These are phyloP conservation scores for Microctonus brassicae DNA, from an alignment of 2,888 invertebrate species.

Conservation along the genomic window DNA sequence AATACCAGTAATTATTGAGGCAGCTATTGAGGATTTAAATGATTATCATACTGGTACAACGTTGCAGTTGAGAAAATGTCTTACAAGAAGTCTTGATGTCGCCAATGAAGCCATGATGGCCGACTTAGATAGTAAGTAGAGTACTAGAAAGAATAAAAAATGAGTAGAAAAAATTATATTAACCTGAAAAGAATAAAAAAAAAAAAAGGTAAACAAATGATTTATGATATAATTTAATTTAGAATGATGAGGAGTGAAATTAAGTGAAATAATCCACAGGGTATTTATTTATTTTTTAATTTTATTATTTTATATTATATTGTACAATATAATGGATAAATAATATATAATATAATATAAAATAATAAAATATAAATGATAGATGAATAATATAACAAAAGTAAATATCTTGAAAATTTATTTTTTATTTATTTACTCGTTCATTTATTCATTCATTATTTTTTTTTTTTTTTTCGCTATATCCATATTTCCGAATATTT, in stretches of 20 bases:
- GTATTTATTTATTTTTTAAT: no score
- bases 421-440: not conserved
- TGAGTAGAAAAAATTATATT: no score
- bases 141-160: not conserved
- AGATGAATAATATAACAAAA: not conserved
- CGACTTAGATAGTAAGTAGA: conserved; percentile 76
- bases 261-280: no score
- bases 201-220: not conserved
- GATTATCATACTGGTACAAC: conserved; percentile 77
- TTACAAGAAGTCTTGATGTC: conserved; percentile 75
- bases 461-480: not conserved
- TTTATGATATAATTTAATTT: no score
- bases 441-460: not conserved
- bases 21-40: conserved; percentile 75
- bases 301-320: no score
- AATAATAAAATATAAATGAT: no score
- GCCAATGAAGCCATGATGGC: conserved; percentile 75
- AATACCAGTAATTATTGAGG: conserved; percentile 72
- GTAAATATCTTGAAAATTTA: not conserved
- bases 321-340: no score
- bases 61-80: conserved; percentile 74
- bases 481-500: not conserved
- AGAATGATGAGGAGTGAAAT: no score
- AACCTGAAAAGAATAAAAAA: not conserved
- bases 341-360: no score